Percentiles rank a stretch among this genome's conserved stretches.
These are phyloP conservation scores for Drosophila nigritarsus DNA, from an alignment of 2,888 invertebrate genomes.

Conservation along the genomic window DNA sequence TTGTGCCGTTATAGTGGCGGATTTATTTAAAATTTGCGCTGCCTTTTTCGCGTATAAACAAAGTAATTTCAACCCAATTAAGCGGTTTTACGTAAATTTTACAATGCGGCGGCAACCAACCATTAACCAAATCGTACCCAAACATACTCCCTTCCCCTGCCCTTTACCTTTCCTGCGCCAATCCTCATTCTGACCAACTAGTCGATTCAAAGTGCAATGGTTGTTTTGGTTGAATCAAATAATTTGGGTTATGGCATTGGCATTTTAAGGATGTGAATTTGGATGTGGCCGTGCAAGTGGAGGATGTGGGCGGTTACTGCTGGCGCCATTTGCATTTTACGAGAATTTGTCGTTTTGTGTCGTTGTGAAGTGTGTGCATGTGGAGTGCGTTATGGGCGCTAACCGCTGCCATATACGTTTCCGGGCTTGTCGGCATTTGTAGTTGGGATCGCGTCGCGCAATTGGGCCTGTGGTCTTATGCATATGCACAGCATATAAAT, in stretches of 20 bases:
- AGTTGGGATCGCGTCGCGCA: slow-evolving; percentile 40
- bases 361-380: neutral
- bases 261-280: slow-evolving; percentile 35
- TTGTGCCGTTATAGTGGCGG: slow-evolving; percentile 58
- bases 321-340: slow-evolving; percentile 62
- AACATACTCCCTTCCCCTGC: neutral
- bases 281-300: neutral
- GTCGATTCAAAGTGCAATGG: slow-evolving; percentile 54
- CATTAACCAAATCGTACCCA: slow-evolving; percentile 41
- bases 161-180: neutral
- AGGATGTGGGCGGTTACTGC: slow-evolving; percentile 1
- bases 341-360: slow-evolving; percentile 44
- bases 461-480: slow-evolving; percentile 48
- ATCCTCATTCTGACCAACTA: slow-evolving; percentile 7
- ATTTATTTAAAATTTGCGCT: slow-evolving; percentile 37
- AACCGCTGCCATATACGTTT: slow-evolving; percentile 52
- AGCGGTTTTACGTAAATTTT: slow-evolving; percentile 67
- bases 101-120: slow-evolving; percentile 46
- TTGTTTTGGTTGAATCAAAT: slow-evolving; percentile 71
- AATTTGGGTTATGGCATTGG: slow-evolving; percentile 56
- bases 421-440: slow-evolving; percentile 54
- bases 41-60: slow-evolving; percentile 56
- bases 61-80: slow-evolving; percentile 74
- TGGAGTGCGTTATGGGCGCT: slow-evolving; percentile 26
- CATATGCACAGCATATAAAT: slow-evolving; percentile 72